Base-by-base conservation (phyloP, 1,140 invertebrate genomes). In the Drosophila littoralis region DNA sequence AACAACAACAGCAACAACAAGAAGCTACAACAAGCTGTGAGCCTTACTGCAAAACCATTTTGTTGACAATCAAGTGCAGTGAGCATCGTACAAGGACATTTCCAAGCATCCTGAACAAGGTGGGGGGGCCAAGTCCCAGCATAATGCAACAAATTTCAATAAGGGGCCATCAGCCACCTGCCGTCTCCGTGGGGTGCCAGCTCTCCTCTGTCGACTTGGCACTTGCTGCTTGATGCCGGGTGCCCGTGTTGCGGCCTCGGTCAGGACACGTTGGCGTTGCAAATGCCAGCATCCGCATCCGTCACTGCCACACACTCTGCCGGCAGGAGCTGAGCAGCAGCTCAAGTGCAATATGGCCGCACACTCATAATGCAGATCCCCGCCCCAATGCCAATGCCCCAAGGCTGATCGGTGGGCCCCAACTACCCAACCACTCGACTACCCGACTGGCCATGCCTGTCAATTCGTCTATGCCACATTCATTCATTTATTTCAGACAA, bases 11-110 rank as follows among this genome's bases (percentile, higher is more conserved):
- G 15, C 54, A 42, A 50, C 54, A 52, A 42, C 45, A 59, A 3
- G 22, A 22, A 28, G 22, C 22, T 28, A 42, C 55, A 76, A 38
- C 42, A 65, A 74, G 59, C 67, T 67, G 28, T 32, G n/a, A 57
- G 48, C 66, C 71, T 45, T 60, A 69, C 71, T 69, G 72, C 79
- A 82, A 75, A 79, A 86, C 82, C 76, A 86, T 88, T 88, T 85
- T 82, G 82, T 85, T 88, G 82, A 86, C 82, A 86, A 85, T 85
- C 82, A 79, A 85, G 82, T 86, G 79, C 81, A 68, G 79, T 57
- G 65, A 71, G 78, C 78, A 54, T 60, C 70, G 55, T 66, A 57
- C 83, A 85, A 85, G 82, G 82, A 82, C 82, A 70, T 72, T 60
- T 50, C 50, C 54, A 36, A 86, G 75, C 82, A 75, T 78, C 52